phyloP scores from a whole-genome alignment of 2,113 vertebrate species.

The Platysteira castanea region DNA sequence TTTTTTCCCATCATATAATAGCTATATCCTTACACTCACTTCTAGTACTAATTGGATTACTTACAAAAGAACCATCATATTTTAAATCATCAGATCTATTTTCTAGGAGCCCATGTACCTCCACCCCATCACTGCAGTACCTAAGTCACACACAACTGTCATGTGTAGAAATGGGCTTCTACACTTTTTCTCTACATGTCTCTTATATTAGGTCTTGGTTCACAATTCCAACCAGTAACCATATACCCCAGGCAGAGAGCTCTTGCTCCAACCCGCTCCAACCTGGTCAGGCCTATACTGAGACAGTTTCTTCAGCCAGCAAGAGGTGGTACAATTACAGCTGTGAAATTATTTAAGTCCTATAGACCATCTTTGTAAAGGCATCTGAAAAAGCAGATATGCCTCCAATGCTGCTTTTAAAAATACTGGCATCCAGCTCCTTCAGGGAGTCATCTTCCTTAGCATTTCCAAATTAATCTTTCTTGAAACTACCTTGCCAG shows the following conservation, averaged over 20 bases:
- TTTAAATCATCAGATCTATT: neutral
- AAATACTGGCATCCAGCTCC: neutral
- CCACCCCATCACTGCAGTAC: neutral
- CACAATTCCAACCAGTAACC: rapidly evolving
- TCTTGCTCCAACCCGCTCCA: neutral
- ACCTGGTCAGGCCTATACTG: neutral
- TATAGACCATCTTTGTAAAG: neutral
- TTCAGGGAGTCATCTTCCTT: neutral
- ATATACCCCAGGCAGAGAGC: rapidly evolving
- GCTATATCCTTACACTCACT: neutral
- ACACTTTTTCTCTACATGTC: rapidly evolving
- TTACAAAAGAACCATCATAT: neutral
- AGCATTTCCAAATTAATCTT: neutral
- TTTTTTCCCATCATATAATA: neutral
- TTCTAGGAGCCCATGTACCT: neutral
- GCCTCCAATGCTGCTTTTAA: neutral
- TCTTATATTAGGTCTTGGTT: neutral
- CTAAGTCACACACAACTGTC: neutral
- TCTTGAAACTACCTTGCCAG: neutral
- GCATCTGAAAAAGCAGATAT: neutral
- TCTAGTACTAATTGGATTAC: neutral
- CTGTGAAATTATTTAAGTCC: neutral
- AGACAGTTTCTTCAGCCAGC: neutral
- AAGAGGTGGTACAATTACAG: neutral
- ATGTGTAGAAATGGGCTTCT: neutral